A percentile compares a stretch with the other conserved stretches of the same genome.
Evolutionary conservation across 2,113 vertebrate genomes (phyloP).

Genomic region (Oxygymnocypris stewartii): DNA sequence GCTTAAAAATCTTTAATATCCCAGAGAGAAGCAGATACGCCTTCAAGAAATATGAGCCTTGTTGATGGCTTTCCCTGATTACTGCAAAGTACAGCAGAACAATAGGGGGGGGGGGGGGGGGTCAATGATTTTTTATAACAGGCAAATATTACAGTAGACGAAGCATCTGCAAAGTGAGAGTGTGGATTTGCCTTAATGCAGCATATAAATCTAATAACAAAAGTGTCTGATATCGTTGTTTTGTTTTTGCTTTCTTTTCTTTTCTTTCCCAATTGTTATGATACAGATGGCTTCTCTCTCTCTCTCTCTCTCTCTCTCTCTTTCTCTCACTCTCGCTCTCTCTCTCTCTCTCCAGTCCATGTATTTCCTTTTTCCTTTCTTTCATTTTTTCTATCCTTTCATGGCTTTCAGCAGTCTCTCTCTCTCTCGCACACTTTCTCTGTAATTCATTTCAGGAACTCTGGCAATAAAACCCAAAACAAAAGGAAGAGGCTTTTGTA

Average conservation of each 20-base stretch:
- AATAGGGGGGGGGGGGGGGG: slow-evolving; percentile 36
- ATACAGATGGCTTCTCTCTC: not conserved
- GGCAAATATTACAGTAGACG: slow-evolving; percentile 51
- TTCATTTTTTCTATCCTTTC: slow-evolving; percentile 27
- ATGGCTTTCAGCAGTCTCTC: slow-evolving; percentile 33
- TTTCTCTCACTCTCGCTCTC: too few species aligned
- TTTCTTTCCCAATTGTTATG: slow-evolving; percentile 29
- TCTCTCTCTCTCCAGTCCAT: slow-evolving; percentile 3
- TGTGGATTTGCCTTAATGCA: slow-evolving; percentile 40
- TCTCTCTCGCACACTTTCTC: slow-evolving; percentile 58
- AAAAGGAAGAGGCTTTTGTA: slow-evolving; percentile 65
- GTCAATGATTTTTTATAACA: slow-evolving; percentile 48
- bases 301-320: not conserved
- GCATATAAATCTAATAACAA: slow-evolving; percentile 40
- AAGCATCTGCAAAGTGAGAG: slow-evolving; percentile 36
- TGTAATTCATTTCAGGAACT: slow-evolving; percentile 65
- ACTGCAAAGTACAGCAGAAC: slow-evolving; percentile 51
- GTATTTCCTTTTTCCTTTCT: not conserved
- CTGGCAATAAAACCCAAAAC: slow-evolving; percentile 75
- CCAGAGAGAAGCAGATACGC: slow-evolving; percentile 41
- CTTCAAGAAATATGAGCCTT: slow-evolving; percentile 50
- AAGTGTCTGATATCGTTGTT: slow-evolving; percentile 36
- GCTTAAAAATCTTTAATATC: slow-evolving; percentile 53
- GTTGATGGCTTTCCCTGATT: slow-evolving; percentile 56
- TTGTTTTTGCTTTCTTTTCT: slow-evolving; percentile 39